Conservation (phyloP, 1,140 invertebrate species). For the Branchinecta lynchi region DNA sequence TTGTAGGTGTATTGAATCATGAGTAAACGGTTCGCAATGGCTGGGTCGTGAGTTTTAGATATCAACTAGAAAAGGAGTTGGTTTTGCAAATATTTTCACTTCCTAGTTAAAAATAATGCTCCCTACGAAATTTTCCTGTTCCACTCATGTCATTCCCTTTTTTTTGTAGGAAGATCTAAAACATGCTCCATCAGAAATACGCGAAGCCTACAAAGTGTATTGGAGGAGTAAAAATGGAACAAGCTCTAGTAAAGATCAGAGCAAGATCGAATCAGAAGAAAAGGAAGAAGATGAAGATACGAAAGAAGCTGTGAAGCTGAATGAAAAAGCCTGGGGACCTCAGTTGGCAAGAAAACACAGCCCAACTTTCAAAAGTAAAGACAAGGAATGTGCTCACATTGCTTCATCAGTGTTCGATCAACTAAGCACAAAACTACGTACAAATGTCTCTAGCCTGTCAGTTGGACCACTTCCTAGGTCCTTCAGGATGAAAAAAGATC, state of each 20-base stretch:
- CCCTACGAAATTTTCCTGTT: too few species aligned
- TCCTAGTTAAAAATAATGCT: too few species aligned
- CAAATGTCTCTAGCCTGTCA: too few species aligned
- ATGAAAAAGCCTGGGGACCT: slow-evolving; percentile 14
- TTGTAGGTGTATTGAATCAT: too few species aligned
- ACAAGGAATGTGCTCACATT: not conserved
- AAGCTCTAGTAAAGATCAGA: slow-evolving; percentile 12
- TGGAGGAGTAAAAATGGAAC: slow-evolving; percentile 46
- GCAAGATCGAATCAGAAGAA: slow-evolving; percentile 11
- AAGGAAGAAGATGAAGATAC: slow-evolving; percentile 12
- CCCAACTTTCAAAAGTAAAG: not conserved
- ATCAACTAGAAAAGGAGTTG: too few species aligned
- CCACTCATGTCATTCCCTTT: slow-evolving; percentile 17
- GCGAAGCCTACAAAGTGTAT: slow-evolving; percentile 61
- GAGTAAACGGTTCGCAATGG: too few species aligned
- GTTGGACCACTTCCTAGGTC: too few species aligned
- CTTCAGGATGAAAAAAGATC: too few species aligned
- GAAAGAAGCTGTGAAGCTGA: slow-evolving; percentile 24
- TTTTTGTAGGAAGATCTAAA: slow-evolving; percentile 52
- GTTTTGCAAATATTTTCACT: too few species aligned
- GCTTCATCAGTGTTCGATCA: not conserved
- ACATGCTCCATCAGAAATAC: slow-evolving; percentile 48
- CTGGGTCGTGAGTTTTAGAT: too few species aligned
- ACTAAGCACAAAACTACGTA: too few species aligned
- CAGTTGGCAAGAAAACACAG: not conserved